These are phyloP conservation scores for Strigamia maritima DNA, from an alignment of 2,888 invertebrate species.

Conservation along the genomic window DNA sequence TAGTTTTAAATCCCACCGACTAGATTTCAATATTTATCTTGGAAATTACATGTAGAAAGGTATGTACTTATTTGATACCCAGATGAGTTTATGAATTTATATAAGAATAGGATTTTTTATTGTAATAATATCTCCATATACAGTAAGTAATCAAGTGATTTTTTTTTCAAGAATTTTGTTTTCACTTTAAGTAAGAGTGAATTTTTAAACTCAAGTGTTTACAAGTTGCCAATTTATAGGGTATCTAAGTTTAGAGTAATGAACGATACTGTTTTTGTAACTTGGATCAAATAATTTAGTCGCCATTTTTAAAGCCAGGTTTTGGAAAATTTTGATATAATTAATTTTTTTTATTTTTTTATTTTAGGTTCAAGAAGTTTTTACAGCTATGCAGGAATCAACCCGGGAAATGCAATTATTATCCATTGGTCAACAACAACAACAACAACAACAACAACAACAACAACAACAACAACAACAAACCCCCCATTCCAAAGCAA, in stretches of 20 bases:
- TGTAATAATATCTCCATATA: no score
- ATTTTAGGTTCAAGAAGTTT: slow-evolving; percentile 67
- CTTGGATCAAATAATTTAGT: background rate
- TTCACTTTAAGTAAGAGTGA: background rate
- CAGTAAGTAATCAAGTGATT: no score
- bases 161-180: background rate
- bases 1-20: background rate
- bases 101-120: no score
- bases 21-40: background rate
- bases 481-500: background rate
- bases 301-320: background rate
- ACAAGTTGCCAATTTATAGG: background rate
- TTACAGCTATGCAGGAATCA: slow-evolving; percentile 69
- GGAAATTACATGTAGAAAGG: background rate
- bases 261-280: no score
- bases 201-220: background rate
- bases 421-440: background rate
- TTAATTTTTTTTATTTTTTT: background rate
- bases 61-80: background rate
- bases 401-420: slow-evolving; percentile 46
- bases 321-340: background rate
- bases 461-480: background rate
- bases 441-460: background rate
- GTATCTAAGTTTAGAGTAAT: background rate
- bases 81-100: no score